Conservation (phyloP, 2,888 invertebrate genomes). For the Pandemis corylana region DNA sequence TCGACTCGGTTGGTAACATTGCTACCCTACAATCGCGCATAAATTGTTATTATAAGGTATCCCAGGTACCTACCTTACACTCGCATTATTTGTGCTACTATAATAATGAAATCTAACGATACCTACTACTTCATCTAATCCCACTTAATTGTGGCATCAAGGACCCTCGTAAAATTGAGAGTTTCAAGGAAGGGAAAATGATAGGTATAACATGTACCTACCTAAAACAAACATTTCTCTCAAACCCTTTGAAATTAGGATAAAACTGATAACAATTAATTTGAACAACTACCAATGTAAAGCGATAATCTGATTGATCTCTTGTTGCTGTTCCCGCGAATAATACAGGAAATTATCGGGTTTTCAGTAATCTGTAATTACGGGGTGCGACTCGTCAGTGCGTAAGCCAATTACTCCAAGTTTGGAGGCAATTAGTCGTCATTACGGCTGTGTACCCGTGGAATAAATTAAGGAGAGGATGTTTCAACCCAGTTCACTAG, state of each 20-base stretch:
- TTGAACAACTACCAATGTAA: not conserved
- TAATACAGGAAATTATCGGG: slow-evolving; percentile 47
- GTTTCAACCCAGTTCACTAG: slow-evolving; percentile 15
- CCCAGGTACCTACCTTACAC: too few species aligned
- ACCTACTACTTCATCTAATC: too few species aligned
- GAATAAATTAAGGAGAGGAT: slow-evolving; percentile 64
- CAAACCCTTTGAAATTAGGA: not conserved
- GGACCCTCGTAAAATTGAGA: too few species aligned
- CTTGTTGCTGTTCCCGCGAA: slow-evolving; percentile 16
- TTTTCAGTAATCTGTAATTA: slow-evolving; percentile 57
- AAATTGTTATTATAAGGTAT: too few species aligned
- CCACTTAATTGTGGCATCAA: too few species aligned
- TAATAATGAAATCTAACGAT: too few species aligned
- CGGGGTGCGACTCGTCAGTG: slow-evolving; percentile 55
- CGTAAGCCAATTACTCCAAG: slow-evolving; percentile 66
- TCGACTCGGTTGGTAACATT: too few species aligned
- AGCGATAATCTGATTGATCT: slow-evolving; percentile 24
- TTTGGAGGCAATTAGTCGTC: slow-evolving; percentile 67
- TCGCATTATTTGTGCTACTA: too few species aligned
- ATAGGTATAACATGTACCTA: too few species aligned
- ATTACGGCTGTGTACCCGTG: slow-evolving; percentile 54
- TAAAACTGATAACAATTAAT: not conserved
- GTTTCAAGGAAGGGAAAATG: too few species aligned
- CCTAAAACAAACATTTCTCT: not conserved
- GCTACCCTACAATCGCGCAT: too few species aligned